Base-by-base conservation (phyloP, 1,140 invertebrate genomes). In the Solenopsis invicta region DNA sequence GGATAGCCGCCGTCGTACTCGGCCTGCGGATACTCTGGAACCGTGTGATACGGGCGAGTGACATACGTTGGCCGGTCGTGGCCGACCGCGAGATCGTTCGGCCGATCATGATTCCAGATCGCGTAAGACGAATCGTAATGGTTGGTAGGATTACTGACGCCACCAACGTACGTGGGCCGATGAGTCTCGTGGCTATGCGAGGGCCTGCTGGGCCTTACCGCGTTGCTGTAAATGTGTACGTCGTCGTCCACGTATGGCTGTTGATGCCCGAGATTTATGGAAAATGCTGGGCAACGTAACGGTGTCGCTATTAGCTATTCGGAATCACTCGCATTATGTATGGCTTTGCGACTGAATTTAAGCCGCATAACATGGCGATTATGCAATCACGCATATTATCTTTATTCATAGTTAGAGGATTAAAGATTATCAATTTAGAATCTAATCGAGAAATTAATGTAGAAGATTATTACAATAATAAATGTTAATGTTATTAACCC, bases 81-180 rank as follows among this genome's bases (percentile, higher is more conserved):
- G n/a, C 61, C 56, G 67, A 74, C 45, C 67, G 67, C 80, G 48
- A 90, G 64, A 87, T 91, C 89, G 59, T 90, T 91, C 13, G 92
- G 92, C 18, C 88, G 91, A 89, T 93, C 86, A 66, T 92, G 87
- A 29, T 88, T 87, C 92, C 92, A 93, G 9, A 85, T 77, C 48
- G 86, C 18, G 56, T 92, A 92, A 24, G 86, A 76, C 37, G 86
- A 80, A 56, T 92, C 90, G 71, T 93, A 92, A 67, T 78, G 95
- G 94, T 85, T 96, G 56, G 95, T 94, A 13, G 96, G 96, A 67
- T 96, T 95, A 88, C 96, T 91, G 37, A 91, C 88, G 54, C 71
- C 75, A 52, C 24, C 74, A 37, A 50, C 5, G 62, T 93, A 91
- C 67, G 93, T 94, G 87, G 96, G 96, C 91, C 92, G 92, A 59